Evolutionary conservation across 2,797 vertebrate species (phyloP).

Genomic region (Tiaroga cobitis): DNA sequence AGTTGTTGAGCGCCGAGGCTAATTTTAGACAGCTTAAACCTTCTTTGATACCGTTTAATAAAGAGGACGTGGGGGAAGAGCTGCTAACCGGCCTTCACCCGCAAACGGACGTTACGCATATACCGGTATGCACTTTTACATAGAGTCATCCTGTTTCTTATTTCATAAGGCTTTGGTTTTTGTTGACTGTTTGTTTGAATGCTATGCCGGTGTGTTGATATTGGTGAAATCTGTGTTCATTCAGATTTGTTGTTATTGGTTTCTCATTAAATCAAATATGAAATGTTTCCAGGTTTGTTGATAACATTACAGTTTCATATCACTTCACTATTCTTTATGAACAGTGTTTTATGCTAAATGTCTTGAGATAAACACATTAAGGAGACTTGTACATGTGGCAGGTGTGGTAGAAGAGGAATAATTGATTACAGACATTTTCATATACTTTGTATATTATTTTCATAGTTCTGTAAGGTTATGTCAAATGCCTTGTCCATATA

Average conservation of each 20-base stretch:
- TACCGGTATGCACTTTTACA: not conserved
- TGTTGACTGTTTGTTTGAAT: not conserved
- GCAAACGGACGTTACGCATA: not conserved
- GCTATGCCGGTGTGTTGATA: not conserved
- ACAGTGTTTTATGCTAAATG: not conserved
- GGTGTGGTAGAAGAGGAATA: not conserved
- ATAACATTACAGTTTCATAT: not conserved
- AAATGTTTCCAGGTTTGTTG: not conserved
- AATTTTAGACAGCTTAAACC: conserved; percentile 81
- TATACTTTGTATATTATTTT: not conserved
- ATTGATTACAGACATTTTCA: not conserved
- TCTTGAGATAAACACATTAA: not conserved
- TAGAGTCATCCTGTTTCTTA: not conserved
- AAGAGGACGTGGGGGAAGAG: conserved; percentile 66
- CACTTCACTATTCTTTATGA: not conserved
- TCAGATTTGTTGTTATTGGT: not conserved
- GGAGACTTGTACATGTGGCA: not conserved
- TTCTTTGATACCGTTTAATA: conserved; percentile 80
- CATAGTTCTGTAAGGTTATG: not conserved
- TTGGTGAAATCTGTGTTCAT: not conserved
- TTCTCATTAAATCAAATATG: not conserved
- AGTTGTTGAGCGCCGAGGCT: conserved; percentile 75
- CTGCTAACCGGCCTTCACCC: conserved; percentile 54
- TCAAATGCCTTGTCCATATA: not conserved
- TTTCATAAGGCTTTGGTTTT: not conserved